phyloP scores from a whole-genome alignment of 2,113 vertebrate genomes.

The Erythrolamprus reginae region DNA sequence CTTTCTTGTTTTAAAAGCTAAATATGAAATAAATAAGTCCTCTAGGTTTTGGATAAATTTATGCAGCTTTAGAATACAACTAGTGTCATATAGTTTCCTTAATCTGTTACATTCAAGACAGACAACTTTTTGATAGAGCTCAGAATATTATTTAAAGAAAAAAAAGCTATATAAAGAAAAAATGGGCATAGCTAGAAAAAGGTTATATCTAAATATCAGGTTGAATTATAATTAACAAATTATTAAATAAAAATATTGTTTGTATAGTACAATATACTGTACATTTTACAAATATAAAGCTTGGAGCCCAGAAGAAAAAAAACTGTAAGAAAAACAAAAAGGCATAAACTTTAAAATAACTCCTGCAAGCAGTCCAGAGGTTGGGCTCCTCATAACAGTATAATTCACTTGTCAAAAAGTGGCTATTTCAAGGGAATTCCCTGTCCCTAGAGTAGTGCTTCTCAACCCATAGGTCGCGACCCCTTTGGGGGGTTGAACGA shows the following conservation, averaged over 20 bases:
- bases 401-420: not conserved
- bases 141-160: not conserved
- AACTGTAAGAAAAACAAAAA: not conserved
- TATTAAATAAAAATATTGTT: not conserved
- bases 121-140: not conserved
- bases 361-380: not conserved
- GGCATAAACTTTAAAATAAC: not conserved
- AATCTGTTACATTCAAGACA: not conserved
- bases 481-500: too few species aligned
- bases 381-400: not conserved
- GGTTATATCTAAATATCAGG: not conserved
- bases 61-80: not conserved
- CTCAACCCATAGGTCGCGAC: too few species aligned
- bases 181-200: not conserved
- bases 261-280: not conserved
- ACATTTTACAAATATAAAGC: not conserved
- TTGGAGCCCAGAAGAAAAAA: not conserved
- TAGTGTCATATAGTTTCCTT: not conserved
- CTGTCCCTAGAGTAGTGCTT: slow-evolving; percentile 52
- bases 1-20: not conserved
- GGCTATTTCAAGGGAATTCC: not conserved
- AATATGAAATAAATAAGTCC: not conserved
- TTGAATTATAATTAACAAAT: not conserved
- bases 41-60: not conserved
- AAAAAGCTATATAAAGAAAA: not conserved